Percentiles rank a stretch among this genome's conserved stretches.
Conservation (phyloP, 1,140 invertebrate genomes). For the Colletes latitarsis region DNA sequence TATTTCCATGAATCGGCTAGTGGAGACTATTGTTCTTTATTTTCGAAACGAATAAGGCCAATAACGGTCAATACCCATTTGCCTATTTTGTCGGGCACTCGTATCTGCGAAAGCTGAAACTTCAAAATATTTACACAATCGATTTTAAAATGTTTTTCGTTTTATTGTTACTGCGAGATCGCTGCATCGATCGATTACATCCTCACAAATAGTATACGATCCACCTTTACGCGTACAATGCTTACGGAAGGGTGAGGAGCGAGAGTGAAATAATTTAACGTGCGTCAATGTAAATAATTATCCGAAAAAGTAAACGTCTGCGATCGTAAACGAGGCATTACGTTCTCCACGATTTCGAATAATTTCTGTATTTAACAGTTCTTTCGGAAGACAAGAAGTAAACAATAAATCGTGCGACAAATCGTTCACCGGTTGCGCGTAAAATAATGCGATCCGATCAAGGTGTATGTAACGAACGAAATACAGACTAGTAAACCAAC, state of each 20-base stretch:
- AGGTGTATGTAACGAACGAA: too few relatives aligned
- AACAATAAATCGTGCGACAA: slow-evolving; percentile 32
- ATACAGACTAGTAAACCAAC: too few relatives aligned
- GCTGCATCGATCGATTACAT: neutral
- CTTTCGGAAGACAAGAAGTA: neutral
- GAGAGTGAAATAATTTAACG: neutral
- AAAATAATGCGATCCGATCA: slow-evolving; percentile 13
- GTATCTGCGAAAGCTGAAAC: neutral
- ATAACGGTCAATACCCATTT: slow-evolving; percentile 27
- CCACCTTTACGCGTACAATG: neutral
- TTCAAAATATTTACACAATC: neutral
- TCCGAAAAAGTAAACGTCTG: neutral
- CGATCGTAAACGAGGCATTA: neutral
- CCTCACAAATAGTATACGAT: neutral
- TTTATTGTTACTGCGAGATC: neutral
- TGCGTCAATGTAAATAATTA: slow-evolving; percentile 9
- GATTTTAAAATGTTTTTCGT: neutral
- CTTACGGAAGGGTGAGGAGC: too few relatives aligned
- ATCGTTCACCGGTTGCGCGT: neutral
- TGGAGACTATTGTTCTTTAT: slow-evolving; percentile 2
- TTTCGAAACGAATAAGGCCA: slow-evolving; percentile 7
- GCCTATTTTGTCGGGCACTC: neutral
- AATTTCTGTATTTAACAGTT: slow-evolving; percentile 22
- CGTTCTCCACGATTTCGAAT: slow-evolving; percentile 23
- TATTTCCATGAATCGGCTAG: neutral